Conservation (phyloP, 1,140 invertebrate species). For the Drosophila pseudoobscura region DNA sequence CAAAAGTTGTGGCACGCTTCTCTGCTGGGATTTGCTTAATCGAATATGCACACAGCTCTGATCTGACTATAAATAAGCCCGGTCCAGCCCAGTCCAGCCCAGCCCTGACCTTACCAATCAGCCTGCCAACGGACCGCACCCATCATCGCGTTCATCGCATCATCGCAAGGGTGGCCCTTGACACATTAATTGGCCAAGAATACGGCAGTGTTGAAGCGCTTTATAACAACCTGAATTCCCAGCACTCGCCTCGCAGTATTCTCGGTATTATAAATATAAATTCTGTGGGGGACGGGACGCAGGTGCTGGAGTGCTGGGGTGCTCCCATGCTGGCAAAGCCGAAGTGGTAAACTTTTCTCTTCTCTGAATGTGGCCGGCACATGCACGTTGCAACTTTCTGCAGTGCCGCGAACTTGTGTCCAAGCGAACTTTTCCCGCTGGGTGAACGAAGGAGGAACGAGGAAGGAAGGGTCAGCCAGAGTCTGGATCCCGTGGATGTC, state of each 20-base stretch:
- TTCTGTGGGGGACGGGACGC: slow-evolving; percentile 18
- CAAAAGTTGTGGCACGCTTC: slow-evolving; percentile 53
- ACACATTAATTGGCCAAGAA: slow-evolving; percentile 70
- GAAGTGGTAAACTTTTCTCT: slow-evolving; percentile 61
- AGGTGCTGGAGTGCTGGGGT: slow-evolving; percentile 13
- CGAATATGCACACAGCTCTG: slow-evolving; percentile 61
- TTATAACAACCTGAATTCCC: slow-evolving; percentile 31
- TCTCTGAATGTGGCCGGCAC: slow-evolving; percentile 31
- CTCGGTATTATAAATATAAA: slow-evolving; percentile 33
- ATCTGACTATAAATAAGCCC: background rate
- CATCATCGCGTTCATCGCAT: slow-evolving; percentile 18
- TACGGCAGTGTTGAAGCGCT: slow-evolving; percentile 30
- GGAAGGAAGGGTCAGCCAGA: background rate
- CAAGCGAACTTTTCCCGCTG: slow-evolving; percentile 42
- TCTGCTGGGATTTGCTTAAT: slow-evolving; percentile 64
- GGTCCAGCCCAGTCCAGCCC: no score
- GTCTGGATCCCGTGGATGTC: slow-evolving; percentile 3
- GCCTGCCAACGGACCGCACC: slow-evolving; percentile 14
- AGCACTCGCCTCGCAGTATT: background rate
- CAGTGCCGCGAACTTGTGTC: slow-evolving; percentile 37
- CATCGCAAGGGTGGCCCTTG: slow-evolving; percentile 11
- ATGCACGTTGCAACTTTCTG: slow-evolving; percentile 36
- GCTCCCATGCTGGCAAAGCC: slow-evolving; percentile 28
- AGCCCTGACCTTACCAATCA: slow-evolving; percentile 19
- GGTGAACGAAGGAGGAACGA: background rate